Percentiles rank a stretch among this genome's conserved stretches.
Evolutionary conservation across 53 echinoderm and acorn worm genomes (phyloP).

Genomic region (Actinopyga echinites): DNA sequence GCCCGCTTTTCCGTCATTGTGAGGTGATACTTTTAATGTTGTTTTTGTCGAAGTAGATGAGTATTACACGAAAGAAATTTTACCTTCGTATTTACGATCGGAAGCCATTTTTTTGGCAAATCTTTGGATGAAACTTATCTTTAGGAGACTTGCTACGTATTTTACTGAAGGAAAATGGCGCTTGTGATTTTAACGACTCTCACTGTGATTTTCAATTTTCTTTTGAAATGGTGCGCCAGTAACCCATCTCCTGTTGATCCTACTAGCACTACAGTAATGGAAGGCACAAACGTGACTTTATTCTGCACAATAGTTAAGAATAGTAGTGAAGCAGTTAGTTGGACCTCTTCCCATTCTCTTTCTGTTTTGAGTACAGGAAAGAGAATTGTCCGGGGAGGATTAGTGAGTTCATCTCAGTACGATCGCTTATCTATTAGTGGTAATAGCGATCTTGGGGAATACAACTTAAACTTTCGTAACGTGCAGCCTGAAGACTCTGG

Average conservation of each 20-base stretch:
- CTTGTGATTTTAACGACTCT: background rate
- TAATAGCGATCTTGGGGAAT: constrained; percentile 9
- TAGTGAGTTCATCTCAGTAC: background rate
- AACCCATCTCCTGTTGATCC: background rate
- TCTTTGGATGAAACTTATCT: too few relatives aligned
- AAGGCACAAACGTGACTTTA: background rate
- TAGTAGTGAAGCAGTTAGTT: background rate
- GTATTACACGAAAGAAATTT: too few relatives aligned
- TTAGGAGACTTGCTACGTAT: too few relatives aligned
- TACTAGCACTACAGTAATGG: background rate
- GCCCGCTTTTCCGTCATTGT: too few relatives aligned
- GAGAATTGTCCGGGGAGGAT: background rate
- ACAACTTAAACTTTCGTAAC: background rate
- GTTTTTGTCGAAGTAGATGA: too few relatives aligned
- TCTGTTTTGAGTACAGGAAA: background rate
- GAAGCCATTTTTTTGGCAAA: too few relatives aligned
- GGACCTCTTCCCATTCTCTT: background rate
- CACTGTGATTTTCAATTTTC: background rate
- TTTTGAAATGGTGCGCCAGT: background rate
- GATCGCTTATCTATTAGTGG: constrained; percentile 16
- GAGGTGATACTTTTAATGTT: too few relatives aligned
- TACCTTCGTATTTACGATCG: too few relatives aligned
- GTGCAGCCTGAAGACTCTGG: constrained; percentile 16
- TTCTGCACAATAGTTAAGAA: constrained; percentile 3
- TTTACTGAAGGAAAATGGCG: too few relatives aligned